phyloP scores from a whole-genome alignment of 2,888 invertebrate genomes.

The Euphydryas editha region DNA sequence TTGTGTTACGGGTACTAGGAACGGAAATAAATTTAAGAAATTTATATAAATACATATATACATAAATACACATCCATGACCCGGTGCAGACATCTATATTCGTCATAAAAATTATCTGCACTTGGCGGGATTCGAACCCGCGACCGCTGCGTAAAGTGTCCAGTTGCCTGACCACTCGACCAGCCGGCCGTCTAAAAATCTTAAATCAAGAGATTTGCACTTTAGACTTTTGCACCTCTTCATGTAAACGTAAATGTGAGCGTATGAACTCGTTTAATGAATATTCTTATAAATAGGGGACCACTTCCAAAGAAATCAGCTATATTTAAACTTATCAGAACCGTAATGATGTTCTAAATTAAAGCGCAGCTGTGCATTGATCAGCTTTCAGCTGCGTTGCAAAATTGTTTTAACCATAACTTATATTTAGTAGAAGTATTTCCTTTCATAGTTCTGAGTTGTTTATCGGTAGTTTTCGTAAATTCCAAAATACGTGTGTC shows the following conservation, averaged over 20 bases:
- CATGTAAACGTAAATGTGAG: background rate
- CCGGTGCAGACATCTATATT: too few relatives aligned
- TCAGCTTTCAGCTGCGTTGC: constrained; percentile 49
- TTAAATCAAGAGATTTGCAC: background rate
- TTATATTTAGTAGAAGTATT: constrained; percentile 63
- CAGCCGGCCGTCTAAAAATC: too few relatives aligned
- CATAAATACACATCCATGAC: too few relatives aligned
- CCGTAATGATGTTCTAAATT: constrained; percentile 56
- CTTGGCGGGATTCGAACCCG: too few relatives aligned
- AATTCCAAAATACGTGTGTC: background rate
- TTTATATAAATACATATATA: too few relatives aligned
- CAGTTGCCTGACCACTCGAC: too few relatives aligned
- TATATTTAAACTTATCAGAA: constrained; percentile 65
- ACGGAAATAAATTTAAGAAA: too few relatives aligned
- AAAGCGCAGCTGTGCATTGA: constrained; percentile 47
- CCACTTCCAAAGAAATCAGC: constrained; percentile 48
- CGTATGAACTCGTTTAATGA: constrained; percentile 46
- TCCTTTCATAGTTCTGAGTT: constrained; percentile 44
- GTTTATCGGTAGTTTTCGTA: background rate
- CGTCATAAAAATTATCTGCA: too few relatives aligned
- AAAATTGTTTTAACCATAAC: constrained; percentile 52
- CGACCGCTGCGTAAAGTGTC: too few relatives aligned
- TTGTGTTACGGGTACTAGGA: too few relatives aligned
- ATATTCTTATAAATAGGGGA: constrained; percentile 46
- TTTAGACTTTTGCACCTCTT: background rate